These are phyloP conservation scores for Pterocles burchelli DNA, from an alignment of 2,113 vertebrate species.

Conservation along the genomic window DNA sequence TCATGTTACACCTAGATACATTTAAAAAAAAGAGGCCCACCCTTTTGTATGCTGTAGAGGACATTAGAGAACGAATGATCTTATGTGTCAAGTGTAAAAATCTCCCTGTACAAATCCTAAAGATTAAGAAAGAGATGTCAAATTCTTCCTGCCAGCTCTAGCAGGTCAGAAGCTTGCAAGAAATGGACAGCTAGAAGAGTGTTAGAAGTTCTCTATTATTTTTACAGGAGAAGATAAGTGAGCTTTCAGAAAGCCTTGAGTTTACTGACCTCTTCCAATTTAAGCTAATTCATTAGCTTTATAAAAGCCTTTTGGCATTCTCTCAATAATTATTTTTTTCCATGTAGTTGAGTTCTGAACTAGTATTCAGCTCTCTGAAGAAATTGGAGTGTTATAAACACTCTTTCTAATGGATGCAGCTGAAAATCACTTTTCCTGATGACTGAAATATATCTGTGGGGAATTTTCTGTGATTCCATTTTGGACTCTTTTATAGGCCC, in stretches of 20 bases:
- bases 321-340: conserved; percentile 47
- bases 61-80: background rate
- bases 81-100: background rate
- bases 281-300: conserved; percentile 45
- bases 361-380: conserved; percentile 19
- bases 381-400: background rate
- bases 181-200: background rate
- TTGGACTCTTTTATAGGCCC: background rate
- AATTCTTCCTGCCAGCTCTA: background rate
- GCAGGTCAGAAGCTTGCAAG: background rate
- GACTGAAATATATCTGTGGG: background rate
- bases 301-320: background rate
- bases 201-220: background rate
- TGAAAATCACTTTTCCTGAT: background rate
- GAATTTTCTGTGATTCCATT: background rate
- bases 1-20: background rate
- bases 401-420: background rate
- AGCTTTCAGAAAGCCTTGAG: conserved; percentile 3
- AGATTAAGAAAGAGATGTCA: background rate
- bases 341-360: conserved; percentile 14
- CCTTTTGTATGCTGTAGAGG: background rate
- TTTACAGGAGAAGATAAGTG: background rate
- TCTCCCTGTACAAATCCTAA: background rate
- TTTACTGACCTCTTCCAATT: conserved; percentile 43
- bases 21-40: background rate